Percentiles rank a stretch among this genome's conserved stretches.
phyloP scores from a whole-genome alignment of 2,797 vertebrate genomes.

The Lacerta viridis region DNA sequence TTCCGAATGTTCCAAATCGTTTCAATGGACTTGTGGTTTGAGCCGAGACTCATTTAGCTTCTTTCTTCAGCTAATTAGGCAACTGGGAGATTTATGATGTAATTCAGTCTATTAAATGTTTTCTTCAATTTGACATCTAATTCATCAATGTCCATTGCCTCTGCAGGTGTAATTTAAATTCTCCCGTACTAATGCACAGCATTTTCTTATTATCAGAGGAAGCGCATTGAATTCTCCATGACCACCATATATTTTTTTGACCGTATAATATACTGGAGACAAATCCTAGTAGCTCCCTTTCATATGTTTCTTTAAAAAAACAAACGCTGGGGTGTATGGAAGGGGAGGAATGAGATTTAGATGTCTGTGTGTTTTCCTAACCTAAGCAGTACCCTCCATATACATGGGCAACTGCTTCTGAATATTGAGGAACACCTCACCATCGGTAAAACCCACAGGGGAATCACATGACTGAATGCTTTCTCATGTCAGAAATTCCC shows the following conservation, averaged over 20 bases:
- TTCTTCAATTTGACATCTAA: conserved; percentile 61
- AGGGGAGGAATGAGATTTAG: too few relatives aligned
- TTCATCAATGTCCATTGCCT: conserved; percentile 46
- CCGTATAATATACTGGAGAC: not conserved
- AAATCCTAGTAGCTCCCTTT: not conserved
- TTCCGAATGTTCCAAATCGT: conserved; percentile 23
- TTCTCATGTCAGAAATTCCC: not conserved
- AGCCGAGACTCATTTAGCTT: conserved; percentile 40
- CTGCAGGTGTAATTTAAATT: conserved; percentile 52
- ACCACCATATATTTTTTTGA: not conserved
- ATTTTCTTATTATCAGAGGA: not conserved
- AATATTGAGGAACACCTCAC: not conserved
- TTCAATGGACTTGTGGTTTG: conserved; percentile 12
- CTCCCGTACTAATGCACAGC: conserved; percentile 13
- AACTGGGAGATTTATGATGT: conserved; percentile 49
- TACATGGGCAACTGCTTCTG: not conserved
- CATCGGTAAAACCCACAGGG: too few relatives aligned
- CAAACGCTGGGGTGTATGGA: too few relatives aligned
- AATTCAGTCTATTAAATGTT: conserved; percentile 40
- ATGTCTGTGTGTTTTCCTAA: too few relatives aligned
- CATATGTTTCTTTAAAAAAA: not conserved
- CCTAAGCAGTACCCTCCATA: too few relatives aligned
- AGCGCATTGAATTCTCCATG: not conserved
- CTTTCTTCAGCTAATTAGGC: conserved; percentile 61
- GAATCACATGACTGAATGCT: not conserved